Conservation (phyloP, 2,888 invertebrate species). For the Eumacrocentrus americanus region DNA sequence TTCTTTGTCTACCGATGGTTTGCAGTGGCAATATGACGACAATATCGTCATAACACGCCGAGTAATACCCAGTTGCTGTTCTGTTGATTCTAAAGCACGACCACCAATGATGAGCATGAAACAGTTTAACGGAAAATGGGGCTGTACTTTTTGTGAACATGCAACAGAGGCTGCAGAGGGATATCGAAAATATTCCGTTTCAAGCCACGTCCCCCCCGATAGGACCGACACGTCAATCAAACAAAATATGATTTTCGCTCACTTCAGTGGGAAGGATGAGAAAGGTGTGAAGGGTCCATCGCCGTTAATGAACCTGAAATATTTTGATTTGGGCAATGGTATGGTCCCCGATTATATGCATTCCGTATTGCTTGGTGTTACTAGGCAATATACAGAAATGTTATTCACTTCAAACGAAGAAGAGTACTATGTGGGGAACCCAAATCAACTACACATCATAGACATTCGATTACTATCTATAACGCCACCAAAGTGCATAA, state of each 20-base stretch:
- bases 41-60: slow-evolving; percentile 16
- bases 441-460: slow-evolving; percentile 21
- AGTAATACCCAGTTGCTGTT: slow-evolving; percentile 17
- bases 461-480: slow-evolving; percentile 11
- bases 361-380: slow-evolving; percentile 21
- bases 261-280: not conserved
- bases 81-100: slow-evolving; percentile 33
- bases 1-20: slow-evolving; percentile 15
- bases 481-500: not conserved
- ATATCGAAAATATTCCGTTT: slow-evolving; percentile 21
- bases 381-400: slow-evolving; percentile 18
- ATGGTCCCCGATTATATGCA: slow-evolving; percentile 27
- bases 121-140: slow-evolving; percentile 33
- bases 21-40: slow-evolving; percentile 21
- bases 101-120: slow-evolving; percentile 34
- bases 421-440: slow-evolving; percentile 28
- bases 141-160: slow-evolving; percentile 34
- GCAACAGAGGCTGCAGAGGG: slow-evolving; percentile 15
- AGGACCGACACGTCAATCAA: slow-evolving; percentile 25
- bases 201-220: not conserved
- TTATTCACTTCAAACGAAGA: slow-evolving; percentile 3
- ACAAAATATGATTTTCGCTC: slow-evolving; percentile 7
- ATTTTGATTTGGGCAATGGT: slow-evolving; percentile 26
- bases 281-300: slow-evolving; percentile 21
- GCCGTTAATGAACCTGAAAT: slow-evolving; percentile 28